Evolutionary conservation across 2,797 vertebrate species (phyloP), one percentile per base, ranked within the genome.

Genomic region (Oophaga sylvatica): DNA sequence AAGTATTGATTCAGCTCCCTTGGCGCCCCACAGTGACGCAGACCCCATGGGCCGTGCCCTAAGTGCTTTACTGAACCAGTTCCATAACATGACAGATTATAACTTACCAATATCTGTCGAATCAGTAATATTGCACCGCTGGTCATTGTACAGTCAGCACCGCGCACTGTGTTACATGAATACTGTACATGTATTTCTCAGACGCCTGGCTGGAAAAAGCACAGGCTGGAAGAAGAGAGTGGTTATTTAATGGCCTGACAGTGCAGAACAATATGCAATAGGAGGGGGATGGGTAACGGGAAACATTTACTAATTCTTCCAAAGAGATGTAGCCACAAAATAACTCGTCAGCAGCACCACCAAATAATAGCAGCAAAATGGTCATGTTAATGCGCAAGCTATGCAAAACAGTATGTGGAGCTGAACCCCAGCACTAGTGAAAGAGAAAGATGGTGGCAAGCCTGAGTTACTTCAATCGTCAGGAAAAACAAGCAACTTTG

Each of bases 181-280:
- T 19, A 35, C 53, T 56, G 75, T 59, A 79, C 19, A 68, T 76
- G 12, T n/a, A 86, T 68, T 56, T 60, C 26, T 45, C 77, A 80
- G 77, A 48, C 35, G 53, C 20, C 65, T 26, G 48, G 8, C 84
- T 60, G 78, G 53, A 86, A 71, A 71, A 59, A 73, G n/a, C 67
- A 29, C 26, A 35, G 45, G 56, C 68, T 87, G 22, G 67, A 45
- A 68, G 53, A 29, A 82, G 63, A 67, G 70, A 67, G 78, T 53
- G 45, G 67, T 73, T 81, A 87, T 59, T 81, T 87, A 87, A 87
- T 87, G 79, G 85, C 35, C 85, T 87, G 85, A 87, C 85, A 62
- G n/a, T 63, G 79, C 67, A 87, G 57, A 87, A 87, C 65, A 63
- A 63, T 45, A 59, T 87, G 79, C 57, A 65, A 59, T 45, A 20